Evolutionary conservation across 92 coral and sea anemone species (phyloP), one percentile per base, ranked within the genome.

Genomic region (Paragorgia papillata): DNA sequence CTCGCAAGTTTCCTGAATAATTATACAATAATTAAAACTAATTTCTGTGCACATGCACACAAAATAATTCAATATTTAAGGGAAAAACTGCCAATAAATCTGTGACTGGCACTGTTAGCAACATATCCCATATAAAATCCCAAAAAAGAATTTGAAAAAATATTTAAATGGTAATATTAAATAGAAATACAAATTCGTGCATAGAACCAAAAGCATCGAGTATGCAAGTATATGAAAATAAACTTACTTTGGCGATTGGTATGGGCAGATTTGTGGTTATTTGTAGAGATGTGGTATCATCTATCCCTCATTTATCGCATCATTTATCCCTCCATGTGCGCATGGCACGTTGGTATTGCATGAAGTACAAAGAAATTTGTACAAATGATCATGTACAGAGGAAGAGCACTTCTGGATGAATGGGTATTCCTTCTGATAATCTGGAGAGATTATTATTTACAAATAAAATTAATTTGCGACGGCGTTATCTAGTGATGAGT

Each of bases 351-450:
- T 68, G 29, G 61, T 56, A 37, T 76, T 76, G 62, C 73, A 76
- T 55, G 57, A 39, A 40, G 59, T 79, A 41, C 66, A 64, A 35
- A 41, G 75, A 73, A 50, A 64, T 59, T 64, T 79, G 40, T 50
- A 50, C 65, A 64, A 26, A 46, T 79, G 74, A 40, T 79, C 83
- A 64, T 22, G 74, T 25, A 55, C 24, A 66, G 62, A 62, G 9
- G 66, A 53, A 54, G 76, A 53, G 76, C 83, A 79, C 54, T 40
- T 35, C 28, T 61, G 25, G 37, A 62, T 73, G 30, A 44, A 79
- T 24, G 66, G 76, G 59, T 66, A 57, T 56, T 65, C 57, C 67
- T 79, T 79, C 39, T 79, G 76, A 48, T 62, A 79, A 10, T 79
- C 55, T 44, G 50, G 50, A 21, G 48, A 37, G 57, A 66, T 66